Percentiles rank a stretch among this genome's conserved stretches.
phyloP scores from a whole-genome alignment of 2,113 vertebrate species.

The Vireo altiloquus region DNA sequence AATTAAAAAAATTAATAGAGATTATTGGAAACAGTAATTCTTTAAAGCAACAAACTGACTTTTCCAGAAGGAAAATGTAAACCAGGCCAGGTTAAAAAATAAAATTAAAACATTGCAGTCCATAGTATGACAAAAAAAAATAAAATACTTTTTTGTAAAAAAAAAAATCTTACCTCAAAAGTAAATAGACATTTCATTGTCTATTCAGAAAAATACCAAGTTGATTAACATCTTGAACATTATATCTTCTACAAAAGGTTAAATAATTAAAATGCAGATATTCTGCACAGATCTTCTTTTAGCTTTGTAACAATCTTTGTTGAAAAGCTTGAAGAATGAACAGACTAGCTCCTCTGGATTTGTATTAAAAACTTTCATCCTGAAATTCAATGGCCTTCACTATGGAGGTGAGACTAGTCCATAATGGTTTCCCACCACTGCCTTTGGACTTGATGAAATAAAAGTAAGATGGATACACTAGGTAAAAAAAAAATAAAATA shows the following conservation, averaged over 20 bases:
- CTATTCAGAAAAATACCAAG: not conserved
- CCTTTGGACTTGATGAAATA: not conserved
- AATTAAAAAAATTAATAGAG: not conserved
- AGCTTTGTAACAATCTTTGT: not conserved
- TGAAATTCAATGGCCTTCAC: not conserved
- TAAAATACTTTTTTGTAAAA: rapidly evolving
- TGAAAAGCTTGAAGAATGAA: not conserved
- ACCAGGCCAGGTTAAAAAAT: not conserved
- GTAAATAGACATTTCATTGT: not conserved
- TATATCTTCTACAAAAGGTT: not conserved
- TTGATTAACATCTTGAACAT: not conserved
- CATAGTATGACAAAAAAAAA: not conserved
- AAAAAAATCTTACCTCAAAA: not conserved
- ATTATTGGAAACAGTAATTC: constrained; percentile 18
- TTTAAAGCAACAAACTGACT: not conserved
- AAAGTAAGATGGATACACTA: not conserved
- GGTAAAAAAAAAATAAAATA: not conserved
- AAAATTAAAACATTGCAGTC: not conserved
- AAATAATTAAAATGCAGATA: not conserved
- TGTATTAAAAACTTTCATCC: not conserved
- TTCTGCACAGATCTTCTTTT: not conserved
- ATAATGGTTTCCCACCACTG: not conserved
- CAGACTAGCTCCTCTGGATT: not conserved
- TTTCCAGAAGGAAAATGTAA: constrained; percentile 14
- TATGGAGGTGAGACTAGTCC: not conserved